Evolutionary conservation across 2,113 vertebrate species (phyloP), one percentile per base, ranked within the genome.

Genomic region (Abramis brama): DNA sequence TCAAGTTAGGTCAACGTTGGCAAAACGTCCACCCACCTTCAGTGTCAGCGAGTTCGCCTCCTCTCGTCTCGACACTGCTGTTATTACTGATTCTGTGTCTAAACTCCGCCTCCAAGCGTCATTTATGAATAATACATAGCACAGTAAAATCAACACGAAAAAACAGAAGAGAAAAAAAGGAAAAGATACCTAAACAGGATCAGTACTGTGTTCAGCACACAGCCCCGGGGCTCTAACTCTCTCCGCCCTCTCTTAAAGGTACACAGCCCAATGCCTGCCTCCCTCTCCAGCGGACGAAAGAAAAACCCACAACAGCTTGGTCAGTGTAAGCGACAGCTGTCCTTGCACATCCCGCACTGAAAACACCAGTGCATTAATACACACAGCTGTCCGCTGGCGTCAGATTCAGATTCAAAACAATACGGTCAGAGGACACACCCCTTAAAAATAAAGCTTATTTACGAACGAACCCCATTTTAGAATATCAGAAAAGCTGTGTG

Each of bases 221-320:
- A 82, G 60, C 62, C 62, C 19, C 60, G 79, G 43, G 66, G 78
- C 68, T 66, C 62, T 11, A 66, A 47, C 86, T 75, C 64, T 92
- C 93, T 90, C 91, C 94, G 93, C 94, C 93, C 94, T 90, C 92
- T 87, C 82, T 85, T 87, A 74, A 82, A 91, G 85, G 87, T 86
- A 90, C 92, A 91, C 89, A 90, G 91, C 92, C 71, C 91, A 88
- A 90, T 79, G 59, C 88, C 84, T 86, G 87, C 74, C 92, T 90
- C 91, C 55, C 91, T 89, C 91, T 77, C 66, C 70, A 57, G 50
- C 62, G 82, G 87, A 39, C 27, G 76, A 66, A 74, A 80, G 52
- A 73, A 81, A 68, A 60, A 8, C 21, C 55, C 75, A 89, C 39
- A 77, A 33, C 64, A 75, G 50, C 73, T 66, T 5, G 33, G 66